Conservation (phyloP, 2,888 invertebrate species). For the Ceramica pisi region DNA sequence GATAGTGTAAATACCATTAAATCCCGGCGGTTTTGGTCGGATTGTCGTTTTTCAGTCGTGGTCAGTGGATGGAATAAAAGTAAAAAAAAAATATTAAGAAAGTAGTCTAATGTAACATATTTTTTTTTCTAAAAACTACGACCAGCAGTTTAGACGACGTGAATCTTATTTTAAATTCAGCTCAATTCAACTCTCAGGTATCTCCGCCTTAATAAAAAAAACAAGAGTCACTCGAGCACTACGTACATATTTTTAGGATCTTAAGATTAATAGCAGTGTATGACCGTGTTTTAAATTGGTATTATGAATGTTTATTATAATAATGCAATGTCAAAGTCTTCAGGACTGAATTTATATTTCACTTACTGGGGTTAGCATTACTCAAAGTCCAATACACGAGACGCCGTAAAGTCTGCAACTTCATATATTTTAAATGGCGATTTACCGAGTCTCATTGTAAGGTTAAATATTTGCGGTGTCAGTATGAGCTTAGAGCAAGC, state of each 20-base stretch:
- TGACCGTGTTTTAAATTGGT: not conserved
- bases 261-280: not conserved
- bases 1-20: too few relatives aligned
- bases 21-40: too few relatives aligned
- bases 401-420: slow-evolving; percentile 16
- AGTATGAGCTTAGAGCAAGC: slow-evolving; percentile 30
- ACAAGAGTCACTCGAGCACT: not conserved
- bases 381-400: not conserved
- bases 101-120: too few relatives aligned
- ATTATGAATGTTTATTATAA: not conserved
- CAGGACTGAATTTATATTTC: not conserved
- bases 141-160: too few relatives aligned
- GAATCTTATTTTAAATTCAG: too few relatives aligned
- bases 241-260: not conserved
- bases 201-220: too few relatives aligned
- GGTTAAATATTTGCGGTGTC: slow-evolving; percentile 52
- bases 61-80: too few relatives aligned
- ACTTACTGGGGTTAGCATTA: not conserved
- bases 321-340: not conserved
- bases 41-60: too few relatives aligned
- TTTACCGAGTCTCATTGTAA: slow-evolving; percentile 22
- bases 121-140: too few relatives aligned
- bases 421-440: slow-evolving; percentile 23
- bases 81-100: too few relatives aligned
- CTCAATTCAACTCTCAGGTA: too few relatives aligned